phyloP scores from a whole-genome alignment of 2,888 invertebrate species.

The Cephus spinipes region DNA sequence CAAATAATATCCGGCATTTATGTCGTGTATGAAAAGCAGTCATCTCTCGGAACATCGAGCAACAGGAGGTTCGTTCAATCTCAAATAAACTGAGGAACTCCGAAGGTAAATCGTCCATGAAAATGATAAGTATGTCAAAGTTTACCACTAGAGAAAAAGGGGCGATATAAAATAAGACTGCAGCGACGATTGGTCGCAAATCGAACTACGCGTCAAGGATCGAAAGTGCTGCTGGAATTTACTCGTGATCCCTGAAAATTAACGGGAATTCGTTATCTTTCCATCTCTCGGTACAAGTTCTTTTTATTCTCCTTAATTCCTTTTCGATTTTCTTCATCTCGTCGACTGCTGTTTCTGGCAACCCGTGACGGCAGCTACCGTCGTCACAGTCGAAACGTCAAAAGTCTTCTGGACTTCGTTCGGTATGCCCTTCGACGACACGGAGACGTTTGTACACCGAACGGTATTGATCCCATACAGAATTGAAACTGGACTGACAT shows the following conservation, averaged over 20 bases:
- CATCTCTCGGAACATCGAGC: background rate
- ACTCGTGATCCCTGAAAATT: too few species aligned
- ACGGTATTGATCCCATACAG: conserved; percentile 48
- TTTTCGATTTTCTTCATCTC: background rate
- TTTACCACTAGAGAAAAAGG: too few species aligned
- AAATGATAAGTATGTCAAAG: background rate
- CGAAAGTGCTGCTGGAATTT: too few species aligned
- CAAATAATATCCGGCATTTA: background rate
- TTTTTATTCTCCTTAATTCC: background rate
- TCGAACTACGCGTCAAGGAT: too few species aligned
- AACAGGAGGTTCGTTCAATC: background rate
- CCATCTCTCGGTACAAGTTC: accelerated
- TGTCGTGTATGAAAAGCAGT: background rate
- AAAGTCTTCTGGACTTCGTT: background rate
- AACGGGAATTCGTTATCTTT: too few species aligned
- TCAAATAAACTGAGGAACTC: background rate
- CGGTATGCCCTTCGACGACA: background rate
- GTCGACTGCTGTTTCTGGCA: background rate
- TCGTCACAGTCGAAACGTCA: background rate
- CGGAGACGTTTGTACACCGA: conserved; percentile 12
- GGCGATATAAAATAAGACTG: too few species aligned
- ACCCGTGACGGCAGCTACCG: background rate
- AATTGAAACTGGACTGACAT: conserved; percentile 57
- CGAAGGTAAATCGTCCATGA: background rate
- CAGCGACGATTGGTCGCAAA: too few species aligned